These are phyloP conservation scores for Synergus umbraculus DNA, from an alignment of 2,888 invertebrate species.

Conservation along the genomic window DNA sequence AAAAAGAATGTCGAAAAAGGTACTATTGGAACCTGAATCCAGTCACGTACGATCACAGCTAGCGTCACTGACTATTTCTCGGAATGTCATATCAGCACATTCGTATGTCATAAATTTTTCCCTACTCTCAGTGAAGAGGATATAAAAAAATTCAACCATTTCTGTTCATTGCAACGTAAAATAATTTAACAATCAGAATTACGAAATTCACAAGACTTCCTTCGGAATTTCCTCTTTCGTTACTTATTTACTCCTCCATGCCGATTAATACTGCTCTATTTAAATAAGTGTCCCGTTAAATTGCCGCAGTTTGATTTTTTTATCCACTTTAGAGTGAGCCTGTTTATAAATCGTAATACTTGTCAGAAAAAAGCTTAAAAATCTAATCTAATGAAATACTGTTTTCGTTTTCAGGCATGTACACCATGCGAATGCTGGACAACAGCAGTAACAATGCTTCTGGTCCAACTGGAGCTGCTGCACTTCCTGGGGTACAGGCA, in stretches of 20 bases:
- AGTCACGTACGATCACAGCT: conserved; percentile 60
- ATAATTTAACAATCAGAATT: background rate
- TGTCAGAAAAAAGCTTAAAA: background rate
- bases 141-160: background rate
- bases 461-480: conserved; percentile 70
- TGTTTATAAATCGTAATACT: no score
- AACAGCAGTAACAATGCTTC: conserved; percentile 75
- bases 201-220: background rate
- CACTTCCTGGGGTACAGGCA: conserved; percentile 71
- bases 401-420: conserved; percentile 84
- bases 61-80: conserved; percentile 59
- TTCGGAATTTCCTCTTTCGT: background rate
- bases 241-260: no score
- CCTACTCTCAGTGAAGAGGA: background rate
- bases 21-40: conserved; percentile 57
- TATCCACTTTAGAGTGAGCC: no score
- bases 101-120: background rate
- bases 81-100: conserved; percentile 59
- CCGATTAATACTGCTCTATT: no score
- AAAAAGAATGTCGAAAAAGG: conserved; percentile 15
- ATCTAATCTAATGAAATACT: background rate
- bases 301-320: no score
- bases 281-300: no score
- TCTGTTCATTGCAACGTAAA: background rate
- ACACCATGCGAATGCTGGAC: conserved; percentile 92